A percentile compares a stretch with the other conserved stretches of the same genome.
phyloP scores from a whole-genome alignment of 2,888 invertebrate genomes.

The Lepidochitona cinerea region DNA sequence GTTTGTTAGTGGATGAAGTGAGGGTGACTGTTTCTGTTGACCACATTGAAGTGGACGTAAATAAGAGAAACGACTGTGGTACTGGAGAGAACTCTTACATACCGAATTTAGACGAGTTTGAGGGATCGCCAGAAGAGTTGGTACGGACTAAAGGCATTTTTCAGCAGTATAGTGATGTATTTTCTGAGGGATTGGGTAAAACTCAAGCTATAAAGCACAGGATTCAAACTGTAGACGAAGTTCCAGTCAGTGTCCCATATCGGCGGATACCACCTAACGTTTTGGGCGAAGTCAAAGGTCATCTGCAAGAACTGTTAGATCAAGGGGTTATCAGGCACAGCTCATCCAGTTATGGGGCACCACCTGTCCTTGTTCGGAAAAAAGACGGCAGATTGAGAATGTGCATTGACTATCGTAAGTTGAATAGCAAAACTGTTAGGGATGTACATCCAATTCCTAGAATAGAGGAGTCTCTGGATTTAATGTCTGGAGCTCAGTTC shows the following conservation, averaged over 20 bases:
- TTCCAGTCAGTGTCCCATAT: conserved; percentile 10
- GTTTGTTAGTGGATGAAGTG: neutral
- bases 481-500: conserved; percentile 13
- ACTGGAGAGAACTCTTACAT: neutral
- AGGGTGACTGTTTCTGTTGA: neutral
- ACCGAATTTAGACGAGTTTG: neutral
- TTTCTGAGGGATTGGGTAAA: conserved; percentile 1
- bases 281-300: conserved; percentile 8
- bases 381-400: too few species aligned
- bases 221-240: neutral
- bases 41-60: neutral
- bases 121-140: neutral
- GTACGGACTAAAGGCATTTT: neutral
- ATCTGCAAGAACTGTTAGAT: conserved; percentile 20
- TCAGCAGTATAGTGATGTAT: conserved; percentile 5
- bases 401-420: conserved; percentile 28
- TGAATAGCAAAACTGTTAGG: conserved; percentile 30
- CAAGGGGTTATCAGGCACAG: neutral
- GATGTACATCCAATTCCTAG: too few species aligned
- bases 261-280: conserved; percentile 14
- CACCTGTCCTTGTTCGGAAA: conserved; percentile 34
- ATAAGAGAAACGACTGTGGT: neutral
- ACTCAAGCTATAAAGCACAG: conserved; percentile 7
- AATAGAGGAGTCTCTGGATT: conserved; percentile 33
- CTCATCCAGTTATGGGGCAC: conserved; percentile 27